These are phyloP conservation scores for Pungitius pungitius DNA, from an alignment of 2,113 vertebrate genomes.

Conservation along the genomic window DNA sequence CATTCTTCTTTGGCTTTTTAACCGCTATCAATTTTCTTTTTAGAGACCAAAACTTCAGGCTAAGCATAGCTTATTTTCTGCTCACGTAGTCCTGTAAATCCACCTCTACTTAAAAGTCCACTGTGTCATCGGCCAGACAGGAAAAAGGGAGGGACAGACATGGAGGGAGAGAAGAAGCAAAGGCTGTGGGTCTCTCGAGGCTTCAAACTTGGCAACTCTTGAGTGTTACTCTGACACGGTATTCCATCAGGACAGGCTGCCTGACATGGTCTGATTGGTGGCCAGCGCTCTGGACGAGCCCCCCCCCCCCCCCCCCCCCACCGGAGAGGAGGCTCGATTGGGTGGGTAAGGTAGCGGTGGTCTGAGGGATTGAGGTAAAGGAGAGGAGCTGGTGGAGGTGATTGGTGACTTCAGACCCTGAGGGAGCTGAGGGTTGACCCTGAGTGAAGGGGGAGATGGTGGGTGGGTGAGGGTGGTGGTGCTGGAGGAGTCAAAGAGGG, in stretches of 20 bases:
- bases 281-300: conserved; percentile 53
- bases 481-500: conserved; percentile 36
- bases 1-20: conserved; percentile 3
- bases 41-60: conserved; percentile 21
- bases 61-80: conserved; percentile 29
- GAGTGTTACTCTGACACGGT: conserved; percentile 75
- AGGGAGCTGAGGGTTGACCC: conserved; percentile 51
- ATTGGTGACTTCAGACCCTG: conserved; percentile 50
- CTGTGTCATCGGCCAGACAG: conserved; percentile 59
- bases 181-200: conserved; percentile 66
- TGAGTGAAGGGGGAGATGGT: conserved; percentile 27
- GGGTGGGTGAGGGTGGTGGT: conserved; percentile 18
- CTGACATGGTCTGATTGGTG: conserved; percentile 81
- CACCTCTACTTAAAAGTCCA: conserved; percentile 46
- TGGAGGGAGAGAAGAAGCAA: conserved; percentile 39
- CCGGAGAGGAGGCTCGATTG: conserved; percentile 26
- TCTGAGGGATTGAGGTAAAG: conserved; percentile 49
- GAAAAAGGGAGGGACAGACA: conserved; percentile 40
- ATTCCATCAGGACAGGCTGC: conserved; percentile 76
- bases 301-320: too few relatives aligned
- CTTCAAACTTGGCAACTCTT: conserved; percentile 66
- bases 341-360: conserved; percentile 30
- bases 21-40: neutral
- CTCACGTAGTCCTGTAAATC: conserved; percentile 30
- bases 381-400: conserved; percentile 36